phyloP scores from a whole-genome alignment of 2,113 vertebrate genomes.

The Meriones unguiculatus region DNA sequence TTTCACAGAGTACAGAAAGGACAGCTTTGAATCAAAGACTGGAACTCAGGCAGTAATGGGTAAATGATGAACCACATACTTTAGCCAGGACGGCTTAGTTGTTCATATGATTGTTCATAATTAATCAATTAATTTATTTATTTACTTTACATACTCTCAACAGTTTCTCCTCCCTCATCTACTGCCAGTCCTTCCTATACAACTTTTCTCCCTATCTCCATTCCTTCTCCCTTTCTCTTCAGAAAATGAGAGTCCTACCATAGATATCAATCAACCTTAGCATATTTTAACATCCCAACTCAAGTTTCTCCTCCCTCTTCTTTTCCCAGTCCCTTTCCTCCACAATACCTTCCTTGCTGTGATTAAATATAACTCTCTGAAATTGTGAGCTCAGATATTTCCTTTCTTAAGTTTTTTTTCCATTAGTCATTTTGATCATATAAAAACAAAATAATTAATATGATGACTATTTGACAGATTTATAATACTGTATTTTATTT shows the following conservation, averaged over 20 bases:
- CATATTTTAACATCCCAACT: neutral
- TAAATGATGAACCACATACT: too few species aligned
- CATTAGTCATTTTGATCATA: neutral
- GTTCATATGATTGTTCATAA: neutral
- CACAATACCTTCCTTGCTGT: neutral
- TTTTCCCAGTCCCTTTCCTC: neutral
- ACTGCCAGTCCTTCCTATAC: neutral
- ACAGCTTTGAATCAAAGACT: too few species aligned
- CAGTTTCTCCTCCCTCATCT: neutral
- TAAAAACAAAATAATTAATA: neutral
- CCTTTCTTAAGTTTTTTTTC: neutral
- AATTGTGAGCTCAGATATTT: neutral
- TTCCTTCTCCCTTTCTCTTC: neutral
- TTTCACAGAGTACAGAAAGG: too few species aligned
- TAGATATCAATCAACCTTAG: neutral
- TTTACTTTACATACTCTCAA: neutral
- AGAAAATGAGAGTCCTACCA: too few species aligned
- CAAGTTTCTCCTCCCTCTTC: too few species aligned
- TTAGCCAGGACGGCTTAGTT: neutral
- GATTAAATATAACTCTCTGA: neutral
- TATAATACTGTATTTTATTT: neutral
- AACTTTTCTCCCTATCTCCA: neutral
- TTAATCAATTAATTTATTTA: too few species aligned
- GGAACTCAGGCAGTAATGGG: too few species aligned
- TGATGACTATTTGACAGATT: neutral